Evolutionary conservation across 2,888 invertebrate species (phyloP), one percentile per base, ranked within the genome.

Genomic region (Troilus luridus): DNA sequence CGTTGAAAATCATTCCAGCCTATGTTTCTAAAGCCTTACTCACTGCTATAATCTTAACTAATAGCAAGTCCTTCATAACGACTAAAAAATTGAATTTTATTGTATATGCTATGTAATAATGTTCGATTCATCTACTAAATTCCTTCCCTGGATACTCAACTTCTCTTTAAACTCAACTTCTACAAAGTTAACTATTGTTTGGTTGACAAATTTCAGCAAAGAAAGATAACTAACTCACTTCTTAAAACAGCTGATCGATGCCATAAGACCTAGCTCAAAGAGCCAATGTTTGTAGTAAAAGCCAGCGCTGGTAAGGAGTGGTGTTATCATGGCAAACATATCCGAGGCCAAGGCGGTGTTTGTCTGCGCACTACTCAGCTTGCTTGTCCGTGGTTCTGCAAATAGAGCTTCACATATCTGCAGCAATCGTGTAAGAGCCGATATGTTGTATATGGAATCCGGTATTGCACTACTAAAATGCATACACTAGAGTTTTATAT

Each of bases 261-360:
- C 19, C 27, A 77, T 27, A 1, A 41, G 72, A 77, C 27, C 41
- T 19, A 17, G 27, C 72, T 77, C 72, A 77, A 77, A 77, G 72
- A 41, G 27, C 27, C 27, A 41, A 77, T 77, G 72, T 77, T 77
- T 77, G 41, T 41, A 77, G 17, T 27, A 41, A 17, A 41, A 27
- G 72, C 21, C 72, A 77, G 72, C 41, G 41, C 41, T 17, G 72
- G 72, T 17, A 41, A 41, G 41, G 41, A 77, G 27, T 41, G 41
- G 17, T 77, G 72, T 77, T 77, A 41, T 77, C 72, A 77, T 41
- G 27, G 72, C 72, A 77, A 77, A 77, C 72, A 77, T 77, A 77
- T 77, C 27, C 41, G 27, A 41, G 72, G 72, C 72, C 72, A 77
- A 77, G 72, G 72, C 72, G 72, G 27, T 77, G 72, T 77, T 77